Evolutionary conservation across 2,888 invertebrate species (phyloP).

Genomic region (Lasioglossum pauxillum): DNA sequence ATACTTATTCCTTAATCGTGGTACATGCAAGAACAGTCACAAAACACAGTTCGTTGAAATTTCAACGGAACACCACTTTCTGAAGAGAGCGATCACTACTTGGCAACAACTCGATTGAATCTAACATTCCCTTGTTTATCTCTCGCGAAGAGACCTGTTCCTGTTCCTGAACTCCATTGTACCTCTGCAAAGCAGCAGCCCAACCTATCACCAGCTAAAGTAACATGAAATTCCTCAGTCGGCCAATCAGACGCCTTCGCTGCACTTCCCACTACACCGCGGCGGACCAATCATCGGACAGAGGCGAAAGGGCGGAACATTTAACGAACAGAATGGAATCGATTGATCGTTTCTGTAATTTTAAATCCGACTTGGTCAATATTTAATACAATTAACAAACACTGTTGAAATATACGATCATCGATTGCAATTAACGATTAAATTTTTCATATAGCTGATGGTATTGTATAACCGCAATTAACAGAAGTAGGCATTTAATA

Average conservation of each 20-base stretch:
- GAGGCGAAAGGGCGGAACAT: constrained; percentile 26
- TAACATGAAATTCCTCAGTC: neutral
- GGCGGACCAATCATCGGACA: constrained; percentile 24
- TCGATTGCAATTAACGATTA: neutral
- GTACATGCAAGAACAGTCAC: neutral
- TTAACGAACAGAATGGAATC: neutral
- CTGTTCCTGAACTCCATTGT: constrained; percentile 53
- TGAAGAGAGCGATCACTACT: constrained; percentile 2
- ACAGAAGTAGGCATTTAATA: neutral
- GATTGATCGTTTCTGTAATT: neutral
- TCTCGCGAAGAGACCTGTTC: constrained; percentile 28
- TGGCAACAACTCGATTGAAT: constrained; percentile 21
- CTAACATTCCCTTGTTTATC: constrained; percentile 54
- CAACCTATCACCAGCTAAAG: constrained; percentile 24
- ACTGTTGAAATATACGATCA: neutral
- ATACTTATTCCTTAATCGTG: constrained; percentile 18
- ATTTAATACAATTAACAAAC: neutral
- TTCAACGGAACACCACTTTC: constrained; percentile 16
- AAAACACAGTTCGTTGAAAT: neutral
- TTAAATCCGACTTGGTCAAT: neutral
- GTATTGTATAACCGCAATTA: neutral
- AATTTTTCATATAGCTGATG: neutral
- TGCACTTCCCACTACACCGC: too few species aligned
- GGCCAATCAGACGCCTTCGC: constrained; percentile 31
- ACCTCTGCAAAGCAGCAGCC: constrained; percentile 13